Evolutionary conservation across 2,888 invertebrate genomes (phyloP), one percentile per base, ranked within the genome.

Genomic region (Eucriotettix oculatus): DNA sequence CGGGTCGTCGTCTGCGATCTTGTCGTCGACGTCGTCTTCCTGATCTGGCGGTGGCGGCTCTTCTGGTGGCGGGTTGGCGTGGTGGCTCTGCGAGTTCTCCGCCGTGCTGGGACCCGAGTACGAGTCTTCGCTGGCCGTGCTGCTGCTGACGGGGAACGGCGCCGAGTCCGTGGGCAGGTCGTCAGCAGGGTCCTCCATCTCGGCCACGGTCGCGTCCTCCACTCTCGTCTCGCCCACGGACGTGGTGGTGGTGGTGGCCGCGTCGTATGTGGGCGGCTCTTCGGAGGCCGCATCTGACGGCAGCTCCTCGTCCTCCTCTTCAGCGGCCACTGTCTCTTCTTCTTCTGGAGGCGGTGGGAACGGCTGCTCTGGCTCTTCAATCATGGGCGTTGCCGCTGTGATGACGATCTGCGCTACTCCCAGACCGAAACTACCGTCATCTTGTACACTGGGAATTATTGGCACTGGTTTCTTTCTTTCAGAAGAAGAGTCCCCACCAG

Each of bases 351-450:
- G 66, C 7, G 85, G 84, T 14, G 89, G 89, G 75, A 89, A 89
- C 44, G 84, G 81, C 70, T 83, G 85, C 66, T 89, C 90, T 52
- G 87, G 81, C 70, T 90, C 90, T 75, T 94, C 93, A 68, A 85
- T 77, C 87, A 90, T 90, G 54, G 94, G 94, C 54, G 94, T 94
- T 65, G 94, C 93, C 59, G 92, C 92, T 56, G 93, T 94, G 73
- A 94, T 92, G 62, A 92, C 90, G 68, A 94, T 93, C 74, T 90
- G 88, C 58, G 90, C 90, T 67, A 90, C 90, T 64, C 87, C 89
- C 64, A 91, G 79, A 67, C 87, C 87, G 67, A 81, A 77, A 66
- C 83, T 82, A 66, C 80, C 77, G 62, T 63, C 54, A 48, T 64
- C 62, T 42, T 43, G 60, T 48, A 43, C 48, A 42, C 40, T 41